Base-by-base conservation (phyloP, 2,797 vertebrate species). In the Poeciliopsis turneri region DNA sequence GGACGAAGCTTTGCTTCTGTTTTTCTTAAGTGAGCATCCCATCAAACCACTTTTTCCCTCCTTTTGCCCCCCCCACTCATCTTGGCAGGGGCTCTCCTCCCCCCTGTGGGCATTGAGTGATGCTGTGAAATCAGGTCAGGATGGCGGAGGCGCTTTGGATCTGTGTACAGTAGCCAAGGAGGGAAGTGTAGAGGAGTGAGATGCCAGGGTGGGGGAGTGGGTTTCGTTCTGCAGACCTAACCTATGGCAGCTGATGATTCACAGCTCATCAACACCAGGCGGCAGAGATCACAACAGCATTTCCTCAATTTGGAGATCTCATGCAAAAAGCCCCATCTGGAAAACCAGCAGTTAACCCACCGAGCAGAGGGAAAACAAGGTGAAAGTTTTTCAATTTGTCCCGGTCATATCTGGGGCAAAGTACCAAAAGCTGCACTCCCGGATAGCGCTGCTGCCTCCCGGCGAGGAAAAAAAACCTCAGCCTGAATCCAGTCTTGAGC, bases 121-220 rank as follows among this genome's bases (percentile, higher is more conserved):
- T 86, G 83, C 84, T 84, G 83, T 80, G 86, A 92, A 94, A 93
- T 85, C 92, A 92, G 92, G 92, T 94, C 92, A 94, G 79, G 81
- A 84, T 87, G 46, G 64, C 23, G 72, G 84, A 74, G 79, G 69
- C 78, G 81, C 88, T 78, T 75, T 74, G 81, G 78, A 83, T 79
- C 84, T 88, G 82, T 80, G 87, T 84, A 87, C 84, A 85, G 79
- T 78, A 86, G 86, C 83, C 78, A 86, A 55, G 55, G 69, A 73
- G 72, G 83, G 80, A 76, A 84, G 72, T 46, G 85, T 66, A 76
- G 77, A 49, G 30, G 74, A 53, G 79, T 46, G 41, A 46, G 76
- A 72, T 46, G 84, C 80, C 74, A 86, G 59, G 64, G 64, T 69
- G 69, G 81, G 77, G 72, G 86, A 72, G 75, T 76, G 43, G 51